Conservation (phyloP, 2,797 vertebrate genomes). For the Scolopax bukidnonensis region DNA sequence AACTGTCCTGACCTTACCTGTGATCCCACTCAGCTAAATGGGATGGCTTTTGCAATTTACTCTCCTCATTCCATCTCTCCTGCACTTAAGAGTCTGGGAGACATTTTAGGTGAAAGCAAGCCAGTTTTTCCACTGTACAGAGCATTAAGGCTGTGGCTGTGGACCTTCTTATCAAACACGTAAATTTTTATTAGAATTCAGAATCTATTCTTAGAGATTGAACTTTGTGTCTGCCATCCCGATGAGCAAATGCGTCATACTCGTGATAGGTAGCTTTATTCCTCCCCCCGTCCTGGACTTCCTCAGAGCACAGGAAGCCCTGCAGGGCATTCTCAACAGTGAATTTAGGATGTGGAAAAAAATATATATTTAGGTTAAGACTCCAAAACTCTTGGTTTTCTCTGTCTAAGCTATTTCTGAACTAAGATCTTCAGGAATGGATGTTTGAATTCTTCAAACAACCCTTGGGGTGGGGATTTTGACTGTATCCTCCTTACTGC, state of each 20-base stretch:
- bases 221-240: background rate
- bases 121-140: background rate
- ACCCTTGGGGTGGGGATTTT: background rate
- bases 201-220: background rate
- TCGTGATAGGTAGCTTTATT: background rate
- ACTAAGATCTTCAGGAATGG: background rate
- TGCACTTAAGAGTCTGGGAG: background rate
- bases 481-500: background rate
- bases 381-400: background rate
- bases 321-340: background rate
- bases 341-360: background rate
- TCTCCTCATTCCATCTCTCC: background rate
- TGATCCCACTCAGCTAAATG: conserved; percentile 8
- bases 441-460: background rate
- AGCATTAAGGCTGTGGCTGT: background rate
- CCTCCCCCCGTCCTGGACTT: background rate
- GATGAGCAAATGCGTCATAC: background rate
- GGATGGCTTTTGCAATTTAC: background rate
- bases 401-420: background rate
- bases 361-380: background rate
- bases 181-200: background rate
- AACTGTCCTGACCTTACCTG: background rate
- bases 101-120: background rate
- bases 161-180: background rate
- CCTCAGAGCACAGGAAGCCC: background rate